Conservation (phyloP, 2,113 vertebrate species). For the Centrocercus urophasianus region DNA sequence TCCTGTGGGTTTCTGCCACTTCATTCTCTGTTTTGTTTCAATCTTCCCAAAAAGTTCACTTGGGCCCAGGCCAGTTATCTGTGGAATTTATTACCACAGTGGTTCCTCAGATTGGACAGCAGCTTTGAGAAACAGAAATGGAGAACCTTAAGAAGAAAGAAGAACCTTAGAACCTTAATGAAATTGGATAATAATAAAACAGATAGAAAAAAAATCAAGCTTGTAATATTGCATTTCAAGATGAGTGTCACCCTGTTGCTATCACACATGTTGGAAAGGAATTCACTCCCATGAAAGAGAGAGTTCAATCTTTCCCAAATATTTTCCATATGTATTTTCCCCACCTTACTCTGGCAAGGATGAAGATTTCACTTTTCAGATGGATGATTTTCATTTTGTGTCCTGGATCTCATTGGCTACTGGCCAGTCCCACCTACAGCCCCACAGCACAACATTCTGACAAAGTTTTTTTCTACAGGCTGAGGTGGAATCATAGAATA, state of each 20-base stretch:
- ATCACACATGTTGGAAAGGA: not conserved
- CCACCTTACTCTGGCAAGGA: not conserved
- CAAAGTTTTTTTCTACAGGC: not conserved
- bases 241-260: not conserved
- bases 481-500: not conserved
- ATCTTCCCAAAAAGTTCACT: not conserved
- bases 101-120: fast-evolving
- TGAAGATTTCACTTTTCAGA: not conserved
- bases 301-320: not conserved
- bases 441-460: not conserved
- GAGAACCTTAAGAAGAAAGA: not conserved
- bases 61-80: not conserved
- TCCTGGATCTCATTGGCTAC: not conserved
- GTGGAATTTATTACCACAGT: not conserved
- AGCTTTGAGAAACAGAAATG: not conserved
- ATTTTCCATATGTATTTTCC: not conserved
- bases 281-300: not conserved
- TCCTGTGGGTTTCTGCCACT: not conserved
- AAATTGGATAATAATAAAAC: not conserved
- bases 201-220: not conserved
- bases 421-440: not conserved
- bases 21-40: not conserved
- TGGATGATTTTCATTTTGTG: not conserved
- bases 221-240: not conserved
- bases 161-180: not conserved